Percentiles rank a stretch among this genome's conserved stretches.
Evolutionary conservation across 1,140 invertebrate species (phyloP).

Genomic region (Dinoponera quadriceps): DNA sequence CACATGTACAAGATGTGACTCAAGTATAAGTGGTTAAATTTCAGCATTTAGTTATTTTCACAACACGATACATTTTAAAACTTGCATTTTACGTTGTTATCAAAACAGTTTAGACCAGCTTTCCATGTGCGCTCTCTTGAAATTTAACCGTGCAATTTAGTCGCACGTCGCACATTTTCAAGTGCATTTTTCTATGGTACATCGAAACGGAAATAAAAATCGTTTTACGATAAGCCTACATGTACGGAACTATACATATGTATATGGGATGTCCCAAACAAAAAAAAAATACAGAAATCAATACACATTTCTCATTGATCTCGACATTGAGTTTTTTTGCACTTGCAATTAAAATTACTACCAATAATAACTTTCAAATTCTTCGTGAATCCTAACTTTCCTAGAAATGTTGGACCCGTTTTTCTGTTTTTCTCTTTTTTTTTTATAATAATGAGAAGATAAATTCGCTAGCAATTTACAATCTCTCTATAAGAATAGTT

Average conservation of each 20-base stretch:
- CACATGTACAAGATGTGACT: constrained; percentile 11
- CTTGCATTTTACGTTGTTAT: background rate
- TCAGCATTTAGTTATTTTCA: background rate
- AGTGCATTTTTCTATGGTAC: constrained; percentile 16
- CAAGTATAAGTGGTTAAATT: constrained; percentile 5
- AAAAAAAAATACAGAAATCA: constrained; percentile 41
- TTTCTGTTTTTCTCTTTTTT: background rate
- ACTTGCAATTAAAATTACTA: constrained; percentile 2
- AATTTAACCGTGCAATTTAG: constrained; percentile 8
- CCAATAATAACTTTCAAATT: constrained; percentile 5
- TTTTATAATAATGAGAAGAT: constrained; percentile 2
- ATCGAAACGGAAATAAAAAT: constrained; percentile 24
- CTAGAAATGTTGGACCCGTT: background rate
- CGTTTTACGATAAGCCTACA: constrained; percentile 2
- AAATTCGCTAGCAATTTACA: background rate
- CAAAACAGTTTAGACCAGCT: constrained; percentile 9
- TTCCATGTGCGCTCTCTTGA: background rate
- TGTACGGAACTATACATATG: constrained; percentile 14
- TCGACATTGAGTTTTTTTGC: background rate
- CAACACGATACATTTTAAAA: constrained; percentile 6
- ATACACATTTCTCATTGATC: constrained; percentile 17
- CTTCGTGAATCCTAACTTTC: background rate
- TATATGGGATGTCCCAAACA: constrained; percentile 13
- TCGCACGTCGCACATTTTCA: background rate
- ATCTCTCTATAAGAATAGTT: background rate